Evolutionary conservation across 30 jellyfish, hydroid and myxozoan species (phyloP).

Genomic region (Aurelia sp.): DNA sequence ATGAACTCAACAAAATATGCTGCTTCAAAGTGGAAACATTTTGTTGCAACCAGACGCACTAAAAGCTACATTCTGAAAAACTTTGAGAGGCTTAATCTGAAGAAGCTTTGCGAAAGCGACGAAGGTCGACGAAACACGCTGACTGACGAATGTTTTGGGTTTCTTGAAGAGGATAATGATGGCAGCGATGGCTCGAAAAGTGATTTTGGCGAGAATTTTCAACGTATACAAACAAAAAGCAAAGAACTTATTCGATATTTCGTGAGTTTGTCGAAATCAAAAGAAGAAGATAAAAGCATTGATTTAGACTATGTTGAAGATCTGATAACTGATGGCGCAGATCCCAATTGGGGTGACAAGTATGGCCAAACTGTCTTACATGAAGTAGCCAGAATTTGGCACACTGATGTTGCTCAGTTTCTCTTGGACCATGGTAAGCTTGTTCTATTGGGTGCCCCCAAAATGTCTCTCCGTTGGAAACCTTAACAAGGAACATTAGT

Average conservation of each 20-base stretch:
- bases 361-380: constrained; percentile 84
- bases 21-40: constrained; percentile 61
- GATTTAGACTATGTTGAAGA: constrained; percentile 51
- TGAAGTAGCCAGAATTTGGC: constrained; percentile 88
- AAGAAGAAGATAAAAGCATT: constrained; percentile 43
- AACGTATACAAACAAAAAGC: constrained; percentile 7
- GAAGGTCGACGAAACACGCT: not conserved
- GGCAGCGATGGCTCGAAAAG: constrained; percentile 3
- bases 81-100: constrained; percentile 33
- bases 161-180: constrained; percentile 55
- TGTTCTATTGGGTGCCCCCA: not conserved
- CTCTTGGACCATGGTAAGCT: constrained; percentile 70
- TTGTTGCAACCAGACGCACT: constrained; percentile 28
- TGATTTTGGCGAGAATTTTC: not conserved
- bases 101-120: constrained; percentile 25
- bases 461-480: no score
- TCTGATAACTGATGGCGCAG: constrained; percentile 71
- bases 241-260: constrained; percentile 71
- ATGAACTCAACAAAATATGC: constrained; percentile 29
- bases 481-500: no score
- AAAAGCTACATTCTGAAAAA: not conserved
- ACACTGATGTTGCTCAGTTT: constrained; percentile 80
- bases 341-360: constrained; percentile 60
- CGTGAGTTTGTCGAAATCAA: constrained; percentile 35
- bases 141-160: constrained; percentile 27